Conservation (phyloP, 2,797 vertebrate species). For the Propithecus deckenii region DNA sequence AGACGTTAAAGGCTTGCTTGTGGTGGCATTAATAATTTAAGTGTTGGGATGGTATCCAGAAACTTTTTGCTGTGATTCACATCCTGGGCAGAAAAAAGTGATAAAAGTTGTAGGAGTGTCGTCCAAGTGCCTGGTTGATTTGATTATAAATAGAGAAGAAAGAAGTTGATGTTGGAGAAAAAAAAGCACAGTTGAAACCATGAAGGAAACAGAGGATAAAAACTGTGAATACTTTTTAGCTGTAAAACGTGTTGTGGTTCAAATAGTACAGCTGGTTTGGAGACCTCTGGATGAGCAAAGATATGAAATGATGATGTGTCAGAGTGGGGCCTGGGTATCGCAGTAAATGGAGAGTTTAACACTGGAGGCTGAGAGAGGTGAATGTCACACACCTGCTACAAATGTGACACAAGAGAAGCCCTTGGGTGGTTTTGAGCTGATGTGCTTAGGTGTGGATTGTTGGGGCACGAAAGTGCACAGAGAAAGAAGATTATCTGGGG, state of each 20-base stretch:
- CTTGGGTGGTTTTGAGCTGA: rapidly evolving
- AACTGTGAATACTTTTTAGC: not conserved
- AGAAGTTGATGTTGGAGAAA: not conserved
- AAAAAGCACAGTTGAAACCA: not conserved
- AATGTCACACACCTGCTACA: not conserved
- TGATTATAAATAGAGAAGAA: not conserved
- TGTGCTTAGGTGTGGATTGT: not conserved
- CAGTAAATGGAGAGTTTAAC: too few species aligned
- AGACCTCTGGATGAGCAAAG: not conserved
- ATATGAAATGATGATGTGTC: rapidly evolving
- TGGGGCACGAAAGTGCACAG: not conserved
- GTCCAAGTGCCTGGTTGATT: not conserved
- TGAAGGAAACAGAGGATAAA: not conserved
- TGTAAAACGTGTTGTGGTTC: not conserved
- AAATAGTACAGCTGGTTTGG: too few species aligned
- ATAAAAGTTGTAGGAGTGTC: too few species aligned
- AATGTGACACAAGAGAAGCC: not conserved
- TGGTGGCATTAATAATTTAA: not conserved
- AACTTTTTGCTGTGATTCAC: not conserved
- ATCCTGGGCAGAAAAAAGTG: not conserved
- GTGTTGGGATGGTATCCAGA: not conserved
- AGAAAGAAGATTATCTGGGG: not conserved
- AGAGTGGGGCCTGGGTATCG: not conserved
- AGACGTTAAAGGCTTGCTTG: not conserved
- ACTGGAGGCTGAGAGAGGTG: not conserved